These are phyloP conservation scores for Hippocampus mohnikei DNA, from an alignment of 2,113 vertebrate genomes.

Conservation along the genomic window DNA sequence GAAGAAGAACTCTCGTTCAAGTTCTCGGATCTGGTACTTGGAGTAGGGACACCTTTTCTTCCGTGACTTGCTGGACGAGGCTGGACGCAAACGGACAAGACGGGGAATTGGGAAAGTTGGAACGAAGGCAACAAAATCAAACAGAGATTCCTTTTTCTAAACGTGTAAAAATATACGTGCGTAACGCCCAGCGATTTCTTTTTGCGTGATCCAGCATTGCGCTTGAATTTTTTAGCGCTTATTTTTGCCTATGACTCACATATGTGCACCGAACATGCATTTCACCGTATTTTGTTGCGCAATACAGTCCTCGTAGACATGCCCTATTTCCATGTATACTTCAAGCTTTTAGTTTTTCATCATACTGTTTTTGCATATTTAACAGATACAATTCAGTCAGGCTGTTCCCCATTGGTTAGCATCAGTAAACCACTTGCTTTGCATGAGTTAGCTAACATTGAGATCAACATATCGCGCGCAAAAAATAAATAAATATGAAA, in stretches of 20 bases:
- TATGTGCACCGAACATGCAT: no score
- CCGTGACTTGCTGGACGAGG: slow-evolving; percentile 85
- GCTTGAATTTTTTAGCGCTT: no score
- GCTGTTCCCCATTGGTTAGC: background rate
- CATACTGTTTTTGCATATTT: background rate
- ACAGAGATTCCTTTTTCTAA: no score
- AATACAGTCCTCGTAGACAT: no score
- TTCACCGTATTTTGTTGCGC: no score
- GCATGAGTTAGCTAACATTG: no score
- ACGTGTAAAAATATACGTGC: no score
- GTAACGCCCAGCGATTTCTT: no score
- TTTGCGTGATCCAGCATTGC: no score
- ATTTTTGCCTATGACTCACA: no score
- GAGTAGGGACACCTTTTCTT: slow-evolving; percentile 98
- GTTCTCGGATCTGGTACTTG: slow-evolving; percentile 99
- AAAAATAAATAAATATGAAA: no score
- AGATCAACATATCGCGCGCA: background rate
- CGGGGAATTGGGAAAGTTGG: background rate
- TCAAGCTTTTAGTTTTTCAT: background rate
- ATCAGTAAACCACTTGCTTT: background rate
- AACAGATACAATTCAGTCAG: background rate
- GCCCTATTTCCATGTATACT: background rate
- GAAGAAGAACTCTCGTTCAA: slow-evolving; percentile 99
- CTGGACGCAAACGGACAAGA: slow-evolving; percentile 41
- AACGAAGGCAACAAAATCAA: background rate